Evolutionary conservation across 2,797 vertebrate genomes (phyloP).

Genomic region (Chelmon rostratus): DNA sequence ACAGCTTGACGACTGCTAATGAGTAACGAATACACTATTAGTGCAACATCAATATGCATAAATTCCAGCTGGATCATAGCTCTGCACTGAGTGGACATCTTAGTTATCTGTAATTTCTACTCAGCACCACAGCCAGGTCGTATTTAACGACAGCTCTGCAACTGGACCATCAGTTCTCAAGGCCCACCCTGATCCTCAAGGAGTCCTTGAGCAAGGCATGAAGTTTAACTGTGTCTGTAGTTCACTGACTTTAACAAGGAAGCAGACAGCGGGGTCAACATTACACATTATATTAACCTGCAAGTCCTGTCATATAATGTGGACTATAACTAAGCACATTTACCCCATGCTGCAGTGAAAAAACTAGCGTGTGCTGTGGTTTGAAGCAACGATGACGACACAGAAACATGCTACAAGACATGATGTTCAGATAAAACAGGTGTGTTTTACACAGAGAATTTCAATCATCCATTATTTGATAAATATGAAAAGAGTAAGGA

Average conservation of each 20-base stretch:
- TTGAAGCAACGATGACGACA: too few species aligned
- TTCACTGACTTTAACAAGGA: background rate
- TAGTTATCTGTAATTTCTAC: background rate
- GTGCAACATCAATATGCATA: slow-evolving; percentile 56
- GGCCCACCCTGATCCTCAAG: background rate
- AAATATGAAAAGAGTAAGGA: too few species aligned
- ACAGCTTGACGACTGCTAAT: slow-evolving; percentile 61
- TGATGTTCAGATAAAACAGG: too few species aligned
- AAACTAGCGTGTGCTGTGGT: too few species aligned
- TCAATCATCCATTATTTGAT: too few species aligned
- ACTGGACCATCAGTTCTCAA: background rate
- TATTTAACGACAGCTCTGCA: background rate
- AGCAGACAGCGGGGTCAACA: background rate
- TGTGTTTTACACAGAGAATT: too few species aligned
- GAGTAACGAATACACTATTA: slow-evolving; percentile 60
- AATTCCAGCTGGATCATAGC: slow-evolving; percentile 42
- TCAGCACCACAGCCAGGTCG: background rate
- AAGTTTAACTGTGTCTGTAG: background rate
- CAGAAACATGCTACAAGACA: too few species aligned
- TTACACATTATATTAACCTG: background rate
- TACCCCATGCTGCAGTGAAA: background rate
- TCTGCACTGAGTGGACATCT: background rate
- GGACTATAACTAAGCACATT: background rate
- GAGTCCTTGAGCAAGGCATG: background rate
- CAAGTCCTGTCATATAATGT: too few species aligned